Evolutionary conservation across 2,113 vertebrate species (phyloP), one percentile per base, ranked within the genome.

Genomic region (Peucedramus taeniatus): DNA sequence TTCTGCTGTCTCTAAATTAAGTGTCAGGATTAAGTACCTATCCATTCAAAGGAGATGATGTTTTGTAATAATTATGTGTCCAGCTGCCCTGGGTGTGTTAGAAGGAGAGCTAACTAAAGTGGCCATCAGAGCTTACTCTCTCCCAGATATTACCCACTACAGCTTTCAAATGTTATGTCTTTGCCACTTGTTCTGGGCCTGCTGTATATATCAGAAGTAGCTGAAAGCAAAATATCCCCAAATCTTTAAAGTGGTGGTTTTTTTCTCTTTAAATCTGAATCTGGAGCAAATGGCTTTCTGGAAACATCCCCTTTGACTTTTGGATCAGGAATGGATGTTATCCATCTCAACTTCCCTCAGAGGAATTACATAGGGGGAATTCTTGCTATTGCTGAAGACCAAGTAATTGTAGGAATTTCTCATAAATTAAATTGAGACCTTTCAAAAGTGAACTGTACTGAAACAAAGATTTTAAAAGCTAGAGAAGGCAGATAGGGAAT

Each of bases 181-280:
- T 63, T 72, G 21, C 15, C 27, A 39, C 8, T 50, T 26, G 2
- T 35, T 86, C 64, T 56, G 35, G 5, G 13, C 17, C 31, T 75
- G 11, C 3, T 13, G 2, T 39, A 17, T 13, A 2, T 20, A 39
- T 27, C 23, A 50, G 21, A 61, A 79, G 5, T 13, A 61, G 8
- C 10, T 75, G 18, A 78, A 82, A 63, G 3, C 1, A 78, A 84
- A 72, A 65, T 26, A 7, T 0, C 3, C 13, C 1, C 6, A 44
- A 49, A 54, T 72, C 8, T 87, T 74, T 37, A 28, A 77, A 60
- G 23, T 16, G 5, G 3, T 66, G 4, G 3, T 59, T 71, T 82
- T 89, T 3, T 57, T 24, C 31, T 87, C 47, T 93, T 42, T 63
- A 45, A 50, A 57, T 61, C 18, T 91, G 28, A 66, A 40, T 49